These are phyloP conservation scores for Myopa tessellatipennis DNA, from an alignment of 2,888 invertebrate genomes.

Conservation along the genomic window DNA sequence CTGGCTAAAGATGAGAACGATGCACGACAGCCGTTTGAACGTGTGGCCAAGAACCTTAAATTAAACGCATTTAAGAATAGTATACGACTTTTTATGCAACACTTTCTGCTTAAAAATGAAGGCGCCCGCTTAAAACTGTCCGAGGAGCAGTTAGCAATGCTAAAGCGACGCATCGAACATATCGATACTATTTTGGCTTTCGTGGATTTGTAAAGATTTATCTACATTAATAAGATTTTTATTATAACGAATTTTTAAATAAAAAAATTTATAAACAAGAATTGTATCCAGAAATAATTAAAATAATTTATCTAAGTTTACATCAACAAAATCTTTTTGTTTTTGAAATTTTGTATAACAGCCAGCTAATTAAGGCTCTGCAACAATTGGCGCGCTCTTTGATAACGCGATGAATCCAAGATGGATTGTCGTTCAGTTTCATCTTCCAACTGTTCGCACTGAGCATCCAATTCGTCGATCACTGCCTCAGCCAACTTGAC, in stretches of 20 bases:
- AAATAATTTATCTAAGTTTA: neutral
- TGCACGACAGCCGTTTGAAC: slow-evolving; percentile 73
- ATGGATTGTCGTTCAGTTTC: slow-evolving; percentile 51
- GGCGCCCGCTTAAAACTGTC: slow-evolving; percentile 67
- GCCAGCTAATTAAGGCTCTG: slow-evolving; percentile 59
- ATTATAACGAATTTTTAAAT: neutral
- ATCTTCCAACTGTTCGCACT: slow-evolving; percentile 50
- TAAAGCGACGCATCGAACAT: slow-evolving; percentile 73
- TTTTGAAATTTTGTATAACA: neutral
- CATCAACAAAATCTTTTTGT: neutral
- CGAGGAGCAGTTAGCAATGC: slow-evolving; percentile 68
- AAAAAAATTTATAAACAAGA: neutral
- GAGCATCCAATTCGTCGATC: slow-evolving; percentile 73
- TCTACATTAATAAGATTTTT: neutral
- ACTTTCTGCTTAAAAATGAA: slow-evolving; percentile 81
- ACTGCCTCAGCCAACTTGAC: slow-evolving; percentile 74
- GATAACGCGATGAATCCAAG: slow-evolving; percentile 59
- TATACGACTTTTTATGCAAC: slow-evolving; percentile 84
- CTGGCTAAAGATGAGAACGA: slow-evolving; percentile 73
- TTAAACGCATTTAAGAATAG: slow-evolving; percentile 86
- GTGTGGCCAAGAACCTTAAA: slow-evolving; percentile 79
- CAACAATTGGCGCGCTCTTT: slow-evolving; percentile 63
- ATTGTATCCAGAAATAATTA: neutral
- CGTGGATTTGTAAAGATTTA: slow-evolving; percentile 56
- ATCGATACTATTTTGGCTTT: slow-evolving; percentile 76